Percentiles rank a stretch among this genome's conserved stretches.
phyloP scores from a whole-genome alignment of 2,797 vertebrate species.

The Takifugu rubripes region DNA sequence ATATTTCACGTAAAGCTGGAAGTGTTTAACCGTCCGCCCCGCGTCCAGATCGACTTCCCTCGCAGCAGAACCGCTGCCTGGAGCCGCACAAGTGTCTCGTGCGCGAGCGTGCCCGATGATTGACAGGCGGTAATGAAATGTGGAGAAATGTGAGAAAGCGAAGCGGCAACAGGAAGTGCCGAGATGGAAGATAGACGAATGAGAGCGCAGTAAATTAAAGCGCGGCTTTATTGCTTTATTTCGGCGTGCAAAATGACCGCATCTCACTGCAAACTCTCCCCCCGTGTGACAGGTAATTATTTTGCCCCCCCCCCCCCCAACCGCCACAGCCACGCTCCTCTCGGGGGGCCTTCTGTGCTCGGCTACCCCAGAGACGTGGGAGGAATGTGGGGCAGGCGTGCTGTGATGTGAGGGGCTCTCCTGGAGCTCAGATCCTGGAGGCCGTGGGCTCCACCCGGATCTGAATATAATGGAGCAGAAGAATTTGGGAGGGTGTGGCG shows the following conservation, averaged over 20 bases:
- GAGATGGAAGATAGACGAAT: constrained; percentile 23
- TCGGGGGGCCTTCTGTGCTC: constrained; percentile 50
- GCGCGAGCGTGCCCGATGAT: constrained; percentile 38
- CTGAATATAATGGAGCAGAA: constrained; percentile 21
- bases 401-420: constrained; percentile 35
- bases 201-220: constrained; percentile 42
- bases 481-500: constrained; percentile 29
- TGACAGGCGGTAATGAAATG: constrained; percentile 48
- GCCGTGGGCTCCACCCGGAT: constrained; percentile 21
- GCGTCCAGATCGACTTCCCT: too few relatives aligned
- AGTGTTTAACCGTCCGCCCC: not conserved
- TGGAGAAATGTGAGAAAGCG: constrained; percentile 47
- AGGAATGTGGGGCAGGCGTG: constrained; percentile 54
- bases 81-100: constrained; percentile 22
- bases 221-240: constrained; percentile 45
- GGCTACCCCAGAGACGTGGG: constrained; percentile 60
- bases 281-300: constrained; percentile 72
- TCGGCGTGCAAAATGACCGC: constrained; percentile 44
- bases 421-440: constrained; percentile 39
- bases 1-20: too few relatives aligned
- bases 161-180: constrained; percentile 37
- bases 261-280: constrained; percentile 47
- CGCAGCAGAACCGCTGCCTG: not conserved
- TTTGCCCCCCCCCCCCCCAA: constrained; percentile 51
- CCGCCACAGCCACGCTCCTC: constrained; percentile 44